A percentile compares a stretch with the other conserved stretches of the same genome.
These are phyloP conservation scores for Dolichallabes microphthalmus DNA, from an alignment of 2,113 vertebrate species.

Conservation along the genomic window DNA sequence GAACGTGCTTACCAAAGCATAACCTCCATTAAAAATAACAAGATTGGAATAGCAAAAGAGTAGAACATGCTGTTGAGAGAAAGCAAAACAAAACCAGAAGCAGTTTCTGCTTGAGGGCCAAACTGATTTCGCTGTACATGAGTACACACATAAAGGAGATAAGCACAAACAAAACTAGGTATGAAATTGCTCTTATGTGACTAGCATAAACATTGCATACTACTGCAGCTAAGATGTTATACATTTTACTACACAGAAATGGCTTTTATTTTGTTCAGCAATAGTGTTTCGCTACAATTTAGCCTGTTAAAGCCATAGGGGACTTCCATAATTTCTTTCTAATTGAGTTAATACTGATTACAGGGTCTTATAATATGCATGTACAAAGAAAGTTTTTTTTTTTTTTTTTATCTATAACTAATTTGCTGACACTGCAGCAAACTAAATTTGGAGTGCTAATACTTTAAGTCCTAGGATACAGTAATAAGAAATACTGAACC, in stretches of 20 bases:
- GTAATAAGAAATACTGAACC: background rate
- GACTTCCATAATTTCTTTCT: too few species aligned
- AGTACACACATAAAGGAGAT: conserved; percentile 28
- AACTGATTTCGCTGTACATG: conserved; percentile 32
- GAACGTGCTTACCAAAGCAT: conserved; percentile 52
- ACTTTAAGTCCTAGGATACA: background rate
- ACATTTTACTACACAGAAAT: background rate
- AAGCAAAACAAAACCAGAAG: conserved; percentile 12
- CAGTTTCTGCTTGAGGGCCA: conserved; percentile 41
- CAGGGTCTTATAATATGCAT: background rate
- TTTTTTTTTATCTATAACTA: background rate
- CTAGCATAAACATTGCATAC: background rate
- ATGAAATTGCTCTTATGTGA: conserved; percentile 22
- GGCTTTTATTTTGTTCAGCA: too few species aligned
- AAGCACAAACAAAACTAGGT: conserved; percentile 29
- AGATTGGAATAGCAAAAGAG: conserved; percentile 58
- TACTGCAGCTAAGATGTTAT: background rate
- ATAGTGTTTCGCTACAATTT: background rate
- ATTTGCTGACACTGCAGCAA: background rate
- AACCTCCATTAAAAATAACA: conserved; percentile 63
- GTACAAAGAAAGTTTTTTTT: background rate
- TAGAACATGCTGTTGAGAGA: conserved; percentile 42
- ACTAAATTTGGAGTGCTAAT: background rate
- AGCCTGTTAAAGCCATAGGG: background rate
- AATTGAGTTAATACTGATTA: background rate